Evolutionary conservation across 1,140 invertebrate genomes (phyloP).

Genomic region (Phocides pigmalion): DNA sequence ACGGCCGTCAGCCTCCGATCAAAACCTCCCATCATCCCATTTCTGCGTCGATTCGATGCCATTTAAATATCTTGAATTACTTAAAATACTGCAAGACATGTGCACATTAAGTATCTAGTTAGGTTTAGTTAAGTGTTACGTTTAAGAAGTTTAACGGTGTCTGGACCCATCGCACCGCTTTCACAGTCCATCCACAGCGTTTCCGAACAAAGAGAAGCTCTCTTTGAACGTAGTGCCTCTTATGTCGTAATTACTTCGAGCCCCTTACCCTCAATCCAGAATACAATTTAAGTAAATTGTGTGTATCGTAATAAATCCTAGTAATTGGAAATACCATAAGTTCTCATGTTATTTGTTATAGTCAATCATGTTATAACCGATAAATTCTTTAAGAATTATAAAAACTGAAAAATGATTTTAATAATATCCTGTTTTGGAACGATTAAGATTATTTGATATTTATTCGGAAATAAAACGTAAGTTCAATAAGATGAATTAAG

Average conservation of each 20-base stretch:
- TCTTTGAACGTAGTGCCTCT: conserved; percentile 12
- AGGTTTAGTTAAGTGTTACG: conserved; percentile 11
- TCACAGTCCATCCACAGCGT: conserved; percentile 2
- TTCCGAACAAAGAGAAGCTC: conserved; percentile 6
- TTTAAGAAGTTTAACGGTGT: not conserved
- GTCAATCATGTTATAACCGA: no score
- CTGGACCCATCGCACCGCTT: not conserved
- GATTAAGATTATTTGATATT: no score
- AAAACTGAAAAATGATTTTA: no score
- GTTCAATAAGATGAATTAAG: no score
- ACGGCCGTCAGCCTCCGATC: not conserved
- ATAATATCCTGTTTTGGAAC: no score
- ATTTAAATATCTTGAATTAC: not conserved
- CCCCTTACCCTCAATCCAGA: not conserved
- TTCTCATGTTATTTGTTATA: no score
- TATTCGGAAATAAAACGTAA: no score
- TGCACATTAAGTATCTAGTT: not conserved
- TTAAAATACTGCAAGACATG: not conserved
- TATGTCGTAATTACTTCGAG: conserved; percentile 8
- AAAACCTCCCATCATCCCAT: not conserved
- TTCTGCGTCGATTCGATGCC: not conserved
- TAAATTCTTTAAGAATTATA: no score
- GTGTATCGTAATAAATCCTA: not conserved
- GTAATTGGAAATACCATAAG: not conserved
- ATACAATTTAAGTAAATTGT: not conserved